Conservation (phyloP, 1,140 invertebrate species). For the Tribolium madens region DNA sequence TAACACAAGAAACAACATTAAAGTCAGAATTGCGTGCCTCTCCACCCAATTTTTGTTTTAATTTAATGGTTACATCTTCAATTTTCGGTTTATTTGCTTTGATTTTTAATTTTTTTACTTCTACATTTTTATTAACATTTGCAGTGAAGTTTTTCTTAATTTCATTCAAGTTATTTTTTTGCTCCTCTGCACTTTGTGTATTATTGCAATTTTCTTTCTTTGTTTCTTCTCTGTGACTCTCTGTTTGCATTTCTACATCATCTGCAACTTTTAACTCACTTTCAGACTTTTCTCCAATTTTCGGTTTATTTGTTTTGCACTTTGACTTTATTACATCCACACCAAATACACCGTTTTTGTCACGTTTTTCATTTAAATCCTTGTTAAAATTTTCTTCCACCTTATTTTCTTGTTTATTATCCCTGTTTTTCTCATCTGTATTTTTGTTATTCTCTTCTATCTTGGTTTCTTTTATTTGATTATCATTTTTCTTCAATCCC, state of each 20-base stretch:
- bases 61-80: background rate
- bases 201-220: no score
- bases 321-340: background rate
- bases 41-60: background rate
- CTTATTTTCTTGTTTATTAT: no score
- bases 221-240: no score
- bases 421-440: no score
- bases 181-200: no score
- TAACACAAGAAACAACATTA: background rate
- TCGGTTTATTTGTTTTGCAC: background rate
- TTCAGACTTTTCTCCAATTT: background rate
- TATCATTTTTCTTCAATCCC: no score
- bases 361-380: background rate
- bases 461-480: no score
- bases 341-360: no score
- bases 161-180: no score
- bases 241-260: background rate
- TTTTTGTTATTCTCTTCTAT: no score
- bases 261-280: background rate
- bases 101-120: background rate
- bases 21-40: background rate
- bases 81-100: background rate
- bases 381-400: background rate
- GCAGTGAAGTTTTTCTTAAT: no score
- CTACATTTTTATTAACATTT: background rate